These are phyloP conservation scores for Neodontobutis hainanensis DNA, from an alignment of 2,113 vertebrate species.

Conservation along the genomic window DNA sequence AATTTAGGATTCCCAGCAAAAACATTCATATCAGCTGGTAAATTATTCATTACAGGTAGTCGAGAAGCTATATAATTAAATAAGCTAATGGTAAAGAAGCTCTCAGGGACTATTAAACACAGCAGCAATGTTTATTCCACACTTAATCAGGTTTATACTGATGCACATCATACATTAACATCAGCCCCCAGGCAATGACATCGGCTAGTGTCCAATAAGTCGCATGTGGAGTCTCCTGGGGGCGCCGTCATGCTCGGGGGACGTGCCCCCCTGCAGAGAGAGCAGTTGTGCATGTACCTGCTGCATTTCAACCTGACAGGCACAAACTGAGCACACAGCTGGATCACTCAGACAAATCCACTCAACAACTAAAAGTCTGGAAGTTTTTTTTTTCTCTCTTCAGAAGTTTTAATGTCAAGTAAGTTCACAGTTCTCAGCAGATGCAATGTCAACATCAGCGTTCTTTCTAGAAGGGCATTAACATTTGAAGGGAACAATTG, in stretches of 20 bases:
- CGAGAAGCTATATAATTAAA: conserved; percentile 58
- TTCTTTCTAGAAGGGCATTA: background rate
- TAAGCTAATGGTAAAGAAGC: conserved; percentile 60
- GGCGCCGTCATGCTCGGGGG: conserved; percentile 6
- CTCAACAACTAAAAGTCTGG: conserved; percentile 5
- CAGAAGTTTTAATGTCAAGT: background rate
- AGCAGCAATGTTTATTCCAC: conserved; percentile 59
- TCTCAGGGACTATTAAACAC: conserved; percentile 62
- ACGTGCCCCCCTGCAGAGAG: conserved; percentile 13
- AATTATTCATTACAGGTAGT: conserved; percentile 66
- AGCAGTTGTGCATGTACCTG: background rate
- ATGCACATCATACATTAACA: conserved; percentile 44
- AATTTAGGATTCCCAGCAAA: conserved; percentile 43
- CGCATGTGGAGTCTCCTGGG: conserved; percentile 14
- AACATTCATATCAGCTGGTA: conserved; percentile 38
- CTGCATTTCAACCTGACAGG: conserved; percentile 24
- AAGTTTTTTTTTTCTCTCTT: conserved; percentile 4
- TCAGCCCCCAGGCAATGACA: conserved; percentile 13
- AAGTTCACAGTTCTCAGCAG: conserved; percentile 1
- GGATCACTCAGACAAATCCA: conserved; percentile 1
- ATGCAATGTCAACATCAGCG: conserved; percentile 19
- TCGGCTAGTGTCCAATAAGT: conserved; percentile 33
- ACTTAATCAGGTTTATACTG: conserved; percentile 62
- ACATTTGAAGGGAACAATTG: too few relatives aligned
- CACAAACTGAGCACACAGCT: conserved; percentile 13